A percentile compares a stretch with the other conserved stretches of the same genome.
phyloP scores from a whole-genome alignment of 2,113 vertebrate genomes.

The Silurus asotus region DNA sequence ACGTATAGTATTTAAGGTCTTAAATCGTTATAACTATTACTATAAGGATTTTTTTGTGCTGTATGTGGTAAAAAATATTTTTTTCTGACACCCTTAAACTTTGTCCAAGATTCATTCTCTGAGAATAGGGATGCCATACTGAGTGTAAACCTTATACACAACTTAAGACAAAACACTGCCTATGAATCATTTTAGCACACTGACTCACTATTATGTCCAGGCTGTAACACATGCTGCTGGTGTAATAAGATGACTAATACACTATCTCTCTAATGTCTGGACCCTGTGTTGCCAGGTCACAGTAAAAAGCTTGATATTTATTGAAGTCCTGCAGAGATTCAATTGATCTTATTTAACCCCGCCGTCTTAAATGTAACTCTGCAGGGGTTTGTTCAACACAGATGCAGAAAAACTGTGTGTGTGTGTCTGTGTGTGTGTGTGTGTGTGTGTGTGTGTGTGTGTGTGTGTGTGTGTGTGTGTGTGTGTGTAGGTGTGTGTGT shows the following conservation, averaged over 20 bases:
- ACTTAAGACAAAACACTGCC: background rate
- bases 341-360: slow-evolving; percentile 11
- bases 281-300: background rate
- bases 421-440: slow-evolving; percentile 22
- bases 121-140: background rate
- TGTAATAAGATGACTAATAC: slow-evolving; percentile 32
- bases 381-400: slow-evolving; percentile 9
- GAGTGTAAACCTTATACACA: background rate
- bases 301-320: slow-evolving; percentile 25
- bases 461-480: slow-evolving; percentile 15
- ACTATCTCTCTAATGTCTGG: background rate
- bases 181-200: slow-evolving; percentile 15
- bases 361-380: slow-evolving; percentile 16
- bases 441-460: slow-evolving; percentile 25
- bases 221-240: slow-evolving; percentile 25
- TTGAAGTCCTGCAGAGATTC: slow-evolving; percentile 17
- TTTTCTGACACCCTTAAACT: background rate
- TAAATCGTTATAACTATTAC: background rate
- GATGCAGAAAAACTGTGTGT: background rate
- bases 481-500: slow-evolving; percentile 21
- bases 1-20: background rate
- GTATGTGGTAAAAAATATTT: background rate
- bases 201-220: slow-evolving; percentile 9
- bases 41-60: background rate
- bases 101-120: background rate